Base-by-base conservation (phyloP, 1,140 invertebrate genomes). In the Apis mellifera region DNA sequence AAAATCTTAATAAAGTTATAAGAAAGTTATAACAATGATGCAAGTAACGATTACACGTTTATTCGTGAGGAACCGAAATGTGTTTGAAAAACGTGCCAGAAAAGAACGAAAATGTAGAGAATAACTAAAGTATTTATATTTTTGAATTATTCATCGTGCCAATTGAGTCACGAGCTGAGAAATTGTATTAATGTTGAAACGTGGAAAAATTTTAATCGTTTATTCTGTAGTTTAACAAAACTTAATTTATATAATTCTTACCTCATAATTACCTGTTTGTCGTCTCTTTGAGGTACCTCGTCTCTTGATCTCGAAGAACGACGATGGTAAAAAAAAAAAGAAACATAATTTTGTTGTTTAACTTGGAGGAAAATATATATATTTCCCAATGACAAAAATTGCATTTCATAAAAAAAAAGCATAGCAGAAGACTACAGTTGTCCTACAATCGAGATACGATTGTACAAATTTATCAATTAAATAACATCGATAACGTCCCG, bases 381-480 rank as follows among this genome's bases (percentile, higher is more conserved):
- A 82, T 82, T 82, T 82, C 71, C 78, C 54, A 59, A 69, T 76
- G 72, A 68, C 64, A 76, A 82, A 76, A 65, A 13, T 74, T 80
- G 71, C 78, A 80, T 80, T 80, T 32, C 78, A 74, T 80, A 80
- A 42, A 81, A 42, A n/a, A 32, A 82, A 82, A 82, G 64, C 79
- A 82, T 82, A 55, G 64, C 73, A 82, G 48, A 82, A 19, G 55
- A 76, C 23, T 76, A 82, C 59, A 65, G 17, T 71, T 21, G 48
- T 42, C 32, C 32, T 23, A 19, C 66, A 13, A 78, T 32, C 54
- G 77, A n/a, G 23, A 52, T 9, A 59, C 77, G 68, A 78, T 70
- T 12, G 70, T 55, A 15, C 69, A 21, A 7, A n/a, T 57, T 57
- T 26, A 32, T 76, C 54, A 59, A 19, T 82, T 76, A 75, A 76